Evolutionary conservation across 2,113 vertebrate species (phyloP).

Genomic region (Thermophis baileyi): DNA sequence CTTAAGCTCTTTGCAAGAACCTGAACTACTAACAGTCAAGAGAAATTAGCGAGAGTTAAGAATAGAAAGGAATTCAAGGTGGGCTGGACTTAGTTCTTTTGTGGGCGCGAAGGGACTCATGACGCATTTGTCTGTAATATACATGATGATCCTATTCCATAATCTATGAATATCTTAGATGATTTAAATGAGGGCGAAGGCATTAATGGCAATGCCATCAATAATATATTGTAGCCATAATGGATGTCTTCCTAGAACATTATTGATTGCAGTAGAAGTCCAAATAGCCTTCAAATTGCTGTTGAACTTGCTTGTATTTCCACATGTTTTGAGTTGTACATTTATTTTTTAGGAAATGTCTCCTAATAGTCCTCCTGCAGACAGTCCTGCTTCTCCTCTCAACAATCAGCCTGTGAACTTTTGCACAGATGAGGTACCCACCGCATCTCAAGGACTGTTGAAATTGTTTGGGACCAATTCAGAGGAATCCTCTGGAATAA

Average conservation of each 20-base stretch:
- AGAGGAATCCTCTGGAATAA: conserved; percentile 80
- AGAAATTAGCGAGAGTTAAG: not conserved
- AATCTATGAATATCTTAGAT: not conserved
- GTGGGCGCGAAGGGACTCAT: not conserved
- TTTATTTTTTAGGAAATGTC: conserved; percentile 46
- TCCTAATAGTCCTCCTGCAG: conserved; percentile 59
- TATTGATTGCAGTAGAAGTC: not conserved
- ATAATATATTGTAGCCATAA: not conserved
- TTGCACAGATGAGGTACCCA: conserved; percentile 76
- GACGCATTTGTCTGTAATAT: not conserved
- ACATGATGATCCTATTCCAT: not conserved
- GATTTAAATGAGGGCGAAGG: not conserved
- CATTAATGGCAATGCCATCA: not conserved
- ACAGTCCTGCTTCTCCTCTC: conserved; percentile 45
- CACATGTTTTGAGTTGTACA: not conserved
- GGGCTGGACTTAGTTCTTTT: not conserved
- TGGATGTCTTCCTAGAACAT: not conserved
- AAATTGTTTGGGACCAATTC: conserved; percentile 81
- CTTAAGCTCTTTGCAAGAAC: not conserved
- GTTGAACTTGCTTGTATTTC: not conserved
- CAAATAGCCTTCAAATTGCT: not conserved
- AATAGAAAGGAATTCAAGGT: not conserved
- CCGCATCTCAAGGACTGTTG: conserved; percentile 84
- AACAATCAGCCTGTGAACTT: conserved; percentile 52
- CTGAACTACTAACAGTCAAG: not conserved